phyloP scores from a whole-genome alignment of 1,140 invertebrate genomes.

The Drosophila nannoptera region DNA sequence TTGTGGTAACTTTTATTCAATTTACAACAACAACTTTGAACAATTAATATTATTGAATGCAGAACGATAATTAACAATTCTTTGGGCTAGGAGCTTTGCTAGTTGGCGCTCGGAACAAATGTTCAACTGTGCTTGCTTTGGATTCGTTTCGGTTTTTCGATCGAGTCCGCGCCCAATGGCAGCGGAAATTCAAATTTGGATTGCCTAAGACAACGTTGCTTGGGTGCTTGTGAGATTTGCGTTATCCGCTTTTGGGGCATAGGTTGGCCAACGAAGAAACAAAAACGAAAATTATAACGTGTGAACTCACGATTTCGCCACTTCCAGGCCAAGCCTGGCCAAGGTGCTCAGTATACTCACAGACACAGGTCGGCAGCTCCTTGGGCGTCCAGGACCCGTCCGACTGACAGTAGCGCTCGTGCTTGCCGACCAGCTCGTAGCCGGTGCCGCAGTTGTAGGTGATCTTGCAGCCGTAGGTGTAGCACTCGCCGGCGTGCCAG shows the following conservation, averaged over 20 bases:
- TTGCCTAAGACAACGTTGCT: constrained; percentile 55
- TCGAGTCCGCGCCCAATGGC: neutral
- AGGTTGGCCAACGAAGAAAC: constrained; percentile 29
- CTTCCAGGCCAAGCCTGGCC: neutral
- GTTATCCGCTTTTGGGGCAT: constrained; percentile 61
- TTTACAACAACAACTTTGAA: constrained; percentile 65
- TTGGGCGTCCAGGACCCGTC: constrained; percentile 94
- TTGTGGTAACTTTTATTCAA: constrained; percentile 79
- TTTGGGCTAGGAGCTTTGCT: constrained; percentile 5
- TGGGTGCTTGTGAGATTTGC: constrained; percentile 71
- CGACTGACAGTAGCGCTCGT: constrained; percentile 90
- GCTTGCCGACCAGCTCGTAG: constrained; percentile 92
- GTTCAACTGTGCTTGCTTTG: constrained; percentile 6
- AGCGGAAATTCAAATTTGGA: constrained; percentile 28
- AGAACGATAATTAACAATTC: constrained; percentile 22
- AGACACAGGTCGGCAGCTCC: constrained; percentile 92
- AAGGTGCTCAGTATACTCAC: constrained; percentile 81
- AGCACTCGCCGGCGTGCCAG: constrained; percentile 93
- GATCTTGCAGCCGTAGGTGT: constrained; percentile 94
- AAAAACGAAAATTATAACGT: constrained; percentile 46
- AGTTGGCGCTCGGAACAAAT: constrained; percentile 35
- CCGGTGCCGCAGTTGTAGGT: constrained; percentile 94
- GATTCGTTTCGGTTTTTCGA: neutral
- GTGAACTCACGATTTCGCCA: too few relatives aligned
- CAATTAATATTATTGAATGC: constrained; percentile 50